phyloP scores from a whole-genome alignment of 2,113 vertebrate species.

The Nesoenas mayeri region DNA sequence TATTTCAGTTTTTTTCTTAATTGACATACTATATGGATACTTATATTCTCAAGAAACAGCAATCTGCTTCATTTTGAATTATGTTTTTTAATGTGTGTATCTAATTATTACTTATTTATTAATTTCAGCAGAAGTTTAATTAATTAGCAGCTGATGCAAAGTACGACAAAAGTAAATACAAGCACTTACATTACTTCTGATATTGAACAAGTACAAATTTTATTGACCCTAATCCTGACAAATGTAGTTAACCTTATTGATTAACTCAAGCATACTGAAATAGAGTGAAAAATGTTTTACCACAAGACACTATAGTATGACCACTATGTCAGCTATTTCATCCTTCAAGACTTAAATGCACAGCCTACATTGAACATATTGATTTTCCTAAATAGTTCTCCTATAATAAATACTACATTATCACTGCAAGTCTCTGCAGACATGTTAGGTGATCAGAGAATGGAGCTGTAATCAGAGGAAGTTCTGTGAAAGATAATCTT shows the following conservation, averaged over 20 bases:
- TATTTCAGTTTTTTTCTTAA: conserved; percentile 80
- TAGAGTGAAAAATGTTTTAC: conserved; percentile 82
- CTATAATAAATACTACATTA: conserved; percentile 84
- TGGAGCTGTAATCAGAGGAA: conserved; percentile 81
- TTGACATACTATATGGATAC: conserved; percentile 77
- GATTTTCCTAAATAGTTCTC: conserved; percentile 78
- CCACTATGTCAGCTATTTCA: conserved; percentile 75
- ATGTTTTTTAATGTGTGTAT: conserved; percentile 74
- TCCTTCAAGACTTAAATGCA: conserved; percentile 75
- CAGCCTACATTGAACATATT: conserved; percentile 75
- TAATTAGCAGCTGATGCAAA: conserved; percentile 76
- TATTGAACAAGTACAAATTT: conserved; percentile 67
- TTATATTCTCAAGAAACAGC: conserved; percentile 77
- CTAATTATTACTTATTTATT: conserved; percentile 81
- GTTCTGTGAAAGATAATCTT: conserved; percentile 81
- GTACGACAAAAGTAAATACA: conserved; percentile 75
- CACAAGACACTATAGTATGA: conserved; percentile 76
- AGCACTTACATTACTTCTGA: conserved; percentile 58
- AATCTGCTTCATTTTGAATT: conserved; percentile 75
- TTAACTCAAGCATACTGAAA: conserved; percentile 76
- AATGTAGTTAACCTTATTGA: conserved; percentile 80
- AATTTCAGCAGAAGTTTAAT: conserved; percentile 75
- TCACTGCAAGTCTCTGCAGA: conserved; percentile 75
- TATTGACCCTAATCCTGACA: conserved; percentile 70
- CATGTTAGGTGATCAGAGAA: conserved; percentile 80